Evolutionary conservation across 2,113 vertebrate species (phyloP).

Genomic region (Scopus umbretta): DNA sequence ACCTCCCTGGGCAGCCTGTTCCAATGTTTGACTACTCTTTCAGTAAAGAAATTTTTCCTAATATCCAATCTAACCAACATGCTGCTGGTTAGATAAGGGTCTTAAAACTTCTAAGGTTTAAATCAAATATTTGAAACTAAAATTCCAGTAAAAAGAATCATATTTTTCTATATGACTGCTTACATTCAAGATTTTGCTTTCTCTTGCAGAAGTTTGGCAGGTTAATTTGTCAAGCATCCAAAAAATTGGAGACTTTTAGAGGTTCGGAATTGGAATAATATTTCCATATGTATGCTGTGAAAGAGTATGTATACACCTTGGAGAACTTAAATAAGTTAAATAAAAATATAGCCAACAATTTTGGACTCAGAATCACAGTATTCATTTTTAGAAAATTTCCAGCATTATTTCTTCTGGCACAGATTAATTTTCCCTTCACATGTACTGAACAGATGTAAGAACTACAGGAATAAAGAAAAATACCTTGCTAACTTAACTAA

Average conservation of each 20-base stretch:
- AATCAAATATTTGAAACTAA: background rate
- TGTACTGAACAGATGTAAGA: background rate
- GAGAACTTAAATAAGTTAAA: background rate
- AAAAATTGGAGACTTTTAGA: background rate
- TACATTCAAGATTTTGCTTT: background rate
- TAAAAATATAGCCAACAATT: background rate
- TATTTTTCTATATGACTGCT: background rate
- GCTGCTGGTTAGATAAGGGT: background rate
- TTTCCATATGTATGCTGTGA: background rate
- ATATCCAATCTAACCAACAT: too few relatives aligned
- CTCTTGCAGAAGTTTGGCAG: background rate
- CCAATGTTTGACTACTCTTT: too few relatives aligned
- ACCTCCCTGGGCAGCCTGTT: too few relatives aligned
- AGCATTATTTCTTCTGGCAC: background rate
- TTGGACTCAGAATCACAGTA: background rate
- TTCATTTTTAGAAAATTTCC: background rate
- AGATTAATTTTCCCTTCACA: background rate
- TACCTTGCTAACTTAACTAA: background rate
- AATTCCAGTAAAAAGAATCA: background rate
- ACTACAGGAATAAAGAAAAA: background rate
- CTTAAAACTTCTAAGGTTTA: background rate
- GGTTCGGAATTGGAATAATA: background rate
- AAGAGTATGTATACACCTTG: background rate
- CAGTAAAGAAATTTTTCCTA: too few relatives aligned
- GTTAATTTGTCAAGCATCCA: background rate